These are phyloP conservation scores for Anolis apletophallus DNA, from an alignment of 2,797 vertebrate genomes.

Conservation along the genomic window DNA sequence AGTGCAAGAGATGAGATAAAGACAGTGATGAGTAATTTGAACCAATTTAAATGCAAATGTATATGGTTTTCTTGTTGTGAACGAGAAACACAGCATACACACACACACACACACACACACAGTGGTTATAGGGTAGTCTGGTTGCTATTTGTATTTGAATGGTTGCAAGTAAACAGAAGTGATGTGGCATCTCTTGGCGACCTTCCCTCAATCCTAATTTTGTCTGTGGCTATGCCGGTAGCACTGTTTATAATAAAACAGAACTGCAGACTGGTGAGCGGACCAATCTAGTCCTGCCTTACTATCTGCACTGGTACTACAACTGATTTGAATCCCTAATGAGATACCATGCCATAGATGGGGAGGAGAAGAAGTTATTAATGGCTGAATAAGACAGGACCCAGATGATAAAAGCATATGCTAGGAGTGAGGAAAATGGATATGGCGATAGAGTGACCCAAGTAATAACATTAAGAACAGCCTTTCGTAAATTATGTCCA, in stretches of 20 bases:
- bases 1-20: neutral
- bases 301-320: neutral
- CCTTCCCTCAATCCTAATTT: neutral
- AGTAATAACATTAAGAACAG: neutral
- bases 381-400: neutral
- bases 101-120: no score
- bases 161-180: neutral
- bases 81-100: neutral
- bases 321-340: neutral
- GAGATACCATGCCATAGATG: neutral
- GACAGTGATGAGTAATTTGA: neutral
- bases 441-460: neutral
- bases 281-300: neutral
- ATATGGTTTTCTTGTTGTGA: neutral
- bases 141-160: neutral
- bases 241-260: constrained; percentile 16
- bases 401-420: neutral
- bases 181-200: neutral
- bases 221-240: neutral
- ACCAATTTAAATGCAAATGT: neutral
- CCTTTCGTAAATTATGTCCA: neutral
- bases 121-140: neutral
- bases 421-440: neutral
- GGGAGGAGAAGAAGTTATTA: no score
- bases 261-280: constrained; percentile 34